Base-by-base conservation (phyloP, 2,888 invertebrate genomes). In the Campoplex capitator region DNA sequence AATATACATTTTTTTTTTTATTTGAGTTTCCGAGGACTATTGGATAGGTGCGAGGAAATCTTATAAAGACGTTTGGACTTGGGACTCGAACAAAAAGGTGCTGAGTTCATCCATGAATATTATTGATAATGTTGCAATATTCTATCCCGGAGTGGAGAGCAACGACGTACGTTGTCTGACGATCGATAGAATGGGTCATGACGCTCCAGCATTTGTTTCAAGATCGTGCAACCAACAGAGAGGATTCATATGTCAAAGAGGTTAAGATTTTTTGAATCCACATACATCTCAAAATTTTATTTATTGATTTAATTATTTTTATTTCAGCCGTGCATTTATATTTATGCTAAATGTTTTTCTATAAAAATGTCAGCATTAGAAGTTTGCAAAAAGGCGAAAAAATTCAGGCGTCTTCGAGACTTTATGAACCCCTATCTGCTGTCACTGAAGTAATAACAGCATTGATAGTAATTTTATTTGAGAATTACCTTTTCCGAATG, bases 181-280 rank as follows among this genome's bases (percentile, higher is more conserved):
- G 9, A 81, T 90, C 71, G 86, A 84, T 62, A 80, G 89, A 11
- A 84, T 48, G 16, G 85, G 84, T 62, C 89, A 90, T 56, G 83
- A 86, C 51, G 23, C 70, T 18, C 88, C 90, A n/a, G 70, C 85
- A 76, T 90, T 90, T 75, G 45, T 91, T 23, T 87, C 88, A 6
- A 70, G 84, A 3, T 78, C 84, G 23, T 92, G 91, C 78, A 87
- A 90, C 65, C 85, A 89, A n/a, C 78, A 78, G 35, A 88, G 89
- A 23, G 84, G 89, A 68, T 88, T 92, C 51, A 84, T 91, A 51
- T 92, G 91, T 35, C 89, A 91, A 78, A 88, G 88, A 84, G 78
- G 90, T 91, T 32, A n/a, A 56, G n/a, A 9, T 74, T 32, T 32
- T 4, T 32, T 48, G 38, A n/a, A 28, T 48, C 16, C 2, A 48